Evolutionary conservation across 2,113 vertebrate genomes (phyloP), one percentile per base, ranked within the genome.

Genomic region (Nyctereutes procyonoides): DNA sequence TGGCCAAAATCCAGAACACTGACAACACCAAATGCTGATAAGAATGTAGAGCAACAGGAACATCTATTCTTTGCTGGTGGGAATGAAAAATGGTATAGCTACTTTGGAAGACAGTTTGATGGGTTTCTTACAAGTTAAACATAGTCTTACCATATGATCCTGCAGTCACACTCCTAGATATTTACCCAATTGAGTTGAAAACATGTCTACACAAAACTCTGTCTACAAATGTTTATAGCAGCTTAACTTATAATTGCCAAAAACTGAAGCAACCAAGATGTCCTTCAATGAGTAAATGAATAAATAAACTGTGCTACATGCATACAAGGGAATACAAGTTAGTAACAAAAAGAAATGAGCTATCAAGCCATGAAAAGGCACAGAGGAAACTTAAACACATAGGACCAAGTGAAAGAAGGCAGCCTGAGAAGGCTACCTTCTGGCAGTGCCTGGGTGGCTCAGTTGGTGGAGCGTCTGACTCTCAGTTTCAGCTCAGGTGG

Each of bases 101-200:
- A 51, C 43, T 81, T 30, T 81, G 87, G 67, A 62, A 94, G 30
- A 63, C 1, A 74, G 11, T 84, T 84, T 76, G 67, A 20, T 2
- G 17, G 87, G 83, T 88, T 93, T 93, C 82, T 93, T 74, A 71
- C 48, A 79, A 95, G 77, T 38, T 87, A 79, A 95, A 93, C 67
- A 76, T 17, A 51, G 38, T 48, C n/a, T 67, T n/a, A 56, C 51
- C 35, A 65, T 84, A 55, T 14, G 19, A 84, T 48, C 35, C 53
- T 73, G 55, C 87, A 28, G 13, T 71, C 81, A 63, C 8, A 7
- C 56, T 35, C 30, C 48, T 83, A 38, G 76, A 19, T 65, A 79
- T 71, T 71, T 71, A 53, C 4, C 28, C 32, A 73, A 14, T 8
- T 53, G 32, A 90, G 48, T 1, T 95, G 81, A 90, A 93, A 87